Evolutionary conservation across 2,888 invertebrate genomes (phyloP).

Genomic region (Hirtodrosophila duncani): DNA sequence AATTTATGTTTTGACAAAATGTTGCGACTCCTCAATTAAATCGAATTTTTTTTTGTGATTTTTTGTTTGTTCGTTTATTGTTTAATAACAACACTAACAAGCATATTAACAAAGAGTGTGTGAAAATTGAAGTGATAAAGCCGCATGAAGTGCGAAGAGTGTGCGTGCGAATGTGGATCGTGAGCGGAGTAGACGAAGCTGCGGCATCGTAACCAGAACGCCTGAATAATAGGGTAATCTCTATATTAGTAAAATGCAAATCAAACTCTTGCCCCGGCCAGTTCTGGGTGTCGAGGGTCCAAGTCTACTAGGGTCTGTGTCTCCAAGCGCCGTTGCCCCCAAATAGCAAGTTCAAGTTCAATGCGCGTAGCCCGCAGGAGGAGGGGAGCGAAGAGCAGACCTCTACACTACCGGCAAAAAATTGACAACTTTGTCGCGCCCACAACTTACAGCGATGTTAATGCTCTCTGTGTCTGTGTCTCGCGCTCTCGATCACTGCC

Average conservation of each 20-base stretch:
- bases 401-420: slow-evolving; percentile 24
- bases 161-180: slow-evolving; percentile 26
- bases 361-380: no score
- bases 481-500: background rate
- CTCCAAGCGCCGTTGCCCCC: no score
- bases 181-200: slow-evolving; percentile 9
- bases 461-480: background rate
- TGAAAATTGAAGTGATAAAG: slow-evolving; percentile 55
- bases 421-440: slow-evolving; percentile 15
- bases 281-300: no score
- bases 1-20: slow-evolving; percentile 10
- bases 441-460: slow-evolving; percentile 8
- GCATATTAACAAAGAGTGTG: slow-evolving; percentile 32
- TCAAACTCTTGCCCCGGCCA: no score
- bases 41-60: slow-evolving; percentile 17
- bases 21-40: slow-evolving; percentile 45
- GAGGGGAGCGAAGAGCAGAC: no score
- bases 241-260: no score
- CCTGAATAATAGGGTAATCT: no score
- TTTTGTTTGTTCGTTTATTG: slow-evolving; percentile 38
- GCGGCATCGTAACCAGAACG: no score
- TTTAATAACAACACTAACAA: slow-evolving; percentile 27
- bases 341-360: slow-evolving; percentile 45
- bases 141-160: slow-evolving; percentile 10
- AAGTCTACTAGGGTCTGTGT: no score